Conservation (phyloP, 2,113 vertebrate species). For the Probosciger aterrimus region DNA sequence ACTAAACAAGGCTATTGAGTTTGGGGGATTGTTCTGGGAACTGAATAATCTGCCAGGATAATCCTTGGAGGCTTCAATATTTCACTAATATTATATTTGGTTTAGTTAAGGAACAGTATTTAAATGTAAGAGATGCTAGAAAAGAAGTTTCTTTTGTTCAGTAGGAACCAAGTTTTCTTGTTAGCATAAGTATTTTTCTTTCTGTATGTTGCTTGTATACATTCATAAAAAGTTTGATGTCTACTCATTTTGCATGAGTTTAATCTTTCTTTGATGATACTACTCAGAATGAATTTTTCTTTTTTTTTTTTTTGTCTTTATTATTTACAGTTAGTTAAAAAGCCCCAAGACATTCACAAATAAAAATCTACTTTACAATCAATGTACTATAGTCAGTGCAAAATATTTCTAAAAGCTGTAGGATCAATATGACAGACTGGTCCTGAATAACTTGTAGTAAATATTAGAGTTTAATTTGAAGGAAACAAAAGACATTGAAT, state of each 20-base stretch:
- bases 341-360: not conserved
- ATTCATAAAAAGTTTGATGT: not conserved
- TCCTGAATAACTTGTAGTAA: not conserved
- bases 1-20: not conserved
- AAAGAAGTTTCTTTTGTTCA: not conserved
- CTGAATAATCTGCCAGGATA: not conserved
- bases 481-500: not conserved
- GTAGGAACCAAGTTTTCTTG: not conserved
- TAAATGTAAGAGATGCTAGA: not conserved
- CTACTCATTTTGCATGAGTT: not conserved
- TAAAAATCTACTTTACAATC: not conserved
- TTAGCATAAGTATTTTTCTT: not conserved
- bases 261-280: not conserved
- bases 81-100: not conserved
- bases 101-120: conserved; percentile 10
- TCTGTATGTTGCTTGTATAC: not conserved
- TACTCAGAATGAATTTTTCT: not conserved
- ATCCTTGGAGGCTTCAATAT: not conserved
- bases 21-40: not conserved
- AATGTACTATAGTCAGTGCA: not conserved
- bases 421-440: not conserved
- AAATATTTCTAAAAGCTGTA: not conserved
- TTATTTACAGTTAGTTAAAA: not conserved
- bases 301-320: not conserved
- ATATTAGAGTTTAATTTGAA: conserved; percentile 23